phyloP scores from a whole-genome alignment of 2,113 vertebrate species.

The Melanocharis versteri region DNA sequence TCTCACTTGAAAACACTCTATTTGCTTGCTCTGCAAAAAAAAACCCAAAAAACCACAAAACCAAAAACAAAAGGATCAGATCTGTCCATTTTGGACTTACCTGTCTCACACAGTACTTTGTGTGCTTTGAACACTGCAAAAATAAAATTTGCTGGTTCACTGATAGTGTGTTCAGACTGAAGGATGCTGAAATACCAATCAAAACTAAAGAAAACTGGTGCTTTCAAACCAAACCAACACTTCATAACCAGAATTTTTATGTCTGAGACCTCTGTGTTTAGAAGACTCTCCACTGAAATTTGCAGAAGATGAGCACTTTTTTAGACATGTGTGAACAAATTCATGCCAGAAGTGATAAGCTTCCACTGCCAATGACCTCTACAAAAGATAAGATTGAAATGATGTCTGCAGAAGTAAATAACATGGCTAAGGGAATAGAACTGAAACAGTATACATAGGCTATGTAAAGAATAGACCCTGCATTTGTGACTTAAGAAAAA shows the following conservation, averaged over 20 bases:
- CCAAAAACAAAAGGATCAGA: no score
- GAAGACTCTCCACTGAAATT: background rate
- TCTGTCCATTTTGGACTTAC: background rate
- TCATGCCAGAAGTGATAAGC: background rate
- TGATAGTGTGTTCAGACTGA: background rate
- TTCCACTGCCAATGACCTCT: background rate
- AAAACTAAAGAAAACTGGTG: background rate
- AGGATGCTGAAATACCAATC: background rate
- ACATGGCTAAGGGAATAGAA: background rate
- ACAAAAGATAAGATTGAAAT: conserved; percentile 8
- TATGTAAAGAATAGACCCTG: background rate
- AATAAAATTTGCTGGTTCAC: conserved; percentile 1
- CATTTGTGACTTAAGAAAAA: background rate
- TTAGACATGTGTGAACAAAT: background rate
- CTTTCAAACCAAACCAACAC: background rate
- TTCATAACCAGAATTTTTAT: background rate
- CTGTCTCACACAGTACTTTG: background rate
- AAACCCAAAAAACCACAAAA: no score
- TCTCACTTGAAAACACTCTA: background rate
- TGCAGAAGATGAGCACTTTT: background rate
- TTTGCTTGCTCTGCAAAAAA: background rate
- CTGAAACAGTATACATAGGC: background rate
- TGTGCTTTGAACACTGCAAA: background rate
- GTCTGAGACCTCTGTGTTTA: background rate
- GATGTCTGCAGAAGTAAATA: background rate